Conservation (phyloP, 2,113 vertebrate genomes). For the Panthera tigris region DNA sequence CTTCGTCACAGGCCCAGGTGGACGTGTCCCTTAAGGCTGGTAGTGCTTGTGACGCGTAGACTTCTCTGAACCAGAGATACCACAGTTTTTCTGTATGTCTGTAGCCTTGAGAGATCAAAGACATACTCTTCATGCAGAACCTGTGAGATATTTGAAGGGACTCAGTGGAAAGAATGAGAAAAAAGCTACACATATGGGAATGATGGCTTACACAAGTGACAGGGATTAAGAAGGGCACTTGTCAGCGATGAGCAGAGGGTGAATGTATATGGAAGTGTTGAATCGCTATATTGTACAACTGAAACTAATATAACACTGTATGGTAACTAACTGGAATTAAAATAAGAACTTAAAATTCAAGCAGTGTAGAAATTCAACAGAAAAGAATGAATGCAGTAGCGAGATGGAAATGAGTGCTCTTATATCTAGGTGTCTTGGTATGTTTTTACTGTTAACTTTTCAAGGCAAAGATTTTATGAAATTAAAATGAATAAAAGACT, state of each 20-base stretch:
- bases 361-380: not conserved
- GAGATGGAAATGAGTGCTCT: not conserved
- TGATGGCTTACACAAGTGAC: not conserved
- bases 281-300: not conserved
- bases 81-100: not conserved
- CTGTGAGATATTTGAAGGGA: not conserved
- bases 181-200: not conserved
- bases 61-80: not conserved
- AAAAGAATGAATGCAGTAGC: not conserved
- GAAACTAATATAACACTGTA: not conserved
- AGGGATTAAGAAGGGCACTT: not conserved
- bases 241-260: not conserved
- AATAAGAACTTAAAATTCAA: not conserved
- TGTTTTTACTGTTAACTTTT: constrained; percentile 63
- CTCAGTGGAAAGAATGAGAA: not conserved
- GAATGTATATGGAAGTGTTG: not conserved
- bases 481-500: constrained; percentile 75
- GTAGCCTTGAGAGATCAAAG: not conserved
- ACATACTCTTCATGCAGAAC: not conserved
- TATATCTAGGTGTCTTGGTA: not conserved
- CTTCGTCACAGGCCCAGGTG: not conserved
- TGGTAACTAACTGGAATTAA: not conserved
- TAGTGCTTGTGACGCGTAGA: not conserved
- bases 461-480: constrained; percentile 76
- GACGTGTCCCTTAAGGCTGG: not conserved